Percentiles rank a stretch among this genome's conserved stretches.
phyloP scores from a whole-genome alignment of 2,113 vertebrate genomes.

The Elanus axillaris region DNA sequence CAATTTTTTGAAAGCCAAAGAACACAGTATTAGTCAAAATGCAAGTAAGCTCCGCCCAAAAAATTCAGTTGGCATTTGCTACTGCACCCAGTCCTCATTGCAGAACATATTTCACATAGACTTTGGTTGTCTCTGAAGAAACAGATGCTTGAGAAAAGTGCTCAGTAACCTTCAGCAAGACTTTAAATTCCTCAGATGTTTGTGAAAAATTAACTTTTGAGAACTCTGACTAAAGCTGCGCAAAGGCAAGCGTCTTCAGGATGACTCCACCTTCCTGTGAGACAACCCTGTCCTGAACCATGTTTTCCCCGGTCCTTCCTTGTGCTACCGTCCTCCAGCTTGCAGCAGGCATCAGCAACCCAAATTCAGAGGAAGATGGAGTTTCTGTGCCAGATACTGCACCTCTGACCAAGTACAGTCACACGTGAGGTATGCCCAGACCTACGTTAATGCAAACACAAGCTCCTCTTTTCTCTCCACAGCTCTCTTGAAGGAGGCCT shows the following conservation, averaged over 20 bases:
- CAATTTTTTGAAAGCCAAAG: neutral
- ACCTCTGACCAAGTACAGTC: neutral
- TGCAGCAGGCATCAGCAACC: neutral
- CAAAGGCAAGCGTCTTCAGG: neutral
- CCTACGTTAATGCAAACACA: neutral
- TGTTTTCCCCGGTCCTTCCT: neutral
- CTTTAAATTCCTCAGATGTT: neutral
- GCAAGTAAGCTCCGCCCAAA: neutral
- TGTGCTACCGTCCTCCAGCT: neutral
- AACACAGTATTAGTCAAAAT: neutral
- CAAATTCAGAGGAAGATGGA: neutral
- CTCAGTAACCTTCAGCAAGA: neutral
- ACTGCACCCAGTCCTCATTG: neutral
- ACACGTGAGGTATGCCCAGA: neutral
- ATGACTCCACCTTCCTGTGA: neutral
- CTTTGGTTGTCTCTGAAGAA: neutral
- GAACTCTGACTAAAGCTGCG: neutral
- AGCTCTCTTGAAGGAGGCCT: neutral
- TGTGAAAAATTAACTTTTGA: neutral
- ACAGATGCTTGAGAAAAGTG: neutral
- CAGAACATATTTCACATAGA: neutral
- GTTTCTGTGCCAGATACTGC: neutral
- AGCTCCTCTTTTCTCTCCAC: neutral
- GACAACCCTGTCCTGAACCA: neutral
- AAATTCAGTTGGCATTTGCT: neutral